Evolutionary conservation across 2,888 invertebrate species (phyloP).

Genomic region (Arge pagana): DNA sequence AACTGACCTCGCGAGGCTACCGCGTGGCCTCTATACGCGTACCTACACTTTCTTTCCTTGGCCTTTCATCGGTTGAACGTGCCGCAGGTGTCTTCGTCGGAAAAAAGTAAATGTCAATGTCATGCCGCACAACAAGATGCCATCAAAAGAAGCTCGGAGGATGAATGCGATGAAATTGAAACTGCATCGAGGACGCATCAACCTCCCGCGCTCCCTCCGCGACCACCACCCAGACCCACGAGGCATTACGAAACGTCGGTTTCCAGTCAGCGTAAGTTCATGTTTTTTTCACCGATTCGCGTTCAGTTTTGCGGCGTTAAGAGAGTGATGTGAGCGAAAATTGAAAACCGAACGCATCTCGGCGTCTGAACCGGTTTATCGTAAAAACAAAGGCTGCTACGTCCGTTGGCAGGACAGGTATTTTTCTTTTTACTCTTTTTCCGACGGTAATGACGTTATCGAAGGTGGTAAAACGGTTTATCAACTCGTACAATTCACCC

Average conservation of each 20-base stretch:
- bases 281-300: conserved; percentile 1
- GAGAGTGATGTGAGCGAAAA: neutral
- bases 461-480: neutral
- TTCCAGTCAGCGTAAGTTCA: conserved; percentile 47
- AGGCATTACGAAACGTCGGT: conserved; percentile 49
- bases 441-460: too few relatives aligned
- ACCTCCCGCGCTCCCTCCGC: conserved; percentile 53
- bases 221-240: conserved; percentile 53
- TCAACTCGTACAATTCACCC: neutral
- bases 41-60: too few relatives aligned
- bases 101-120: conserved; percentile 52
- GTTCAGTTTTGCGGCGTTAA: neutral
- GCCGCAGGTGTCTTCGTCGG: conserved; percentile 36
- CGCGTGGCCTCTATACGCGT: too few relatives aligned
- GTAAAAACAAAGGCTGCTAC: neutral
- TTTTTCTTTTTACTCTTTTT: too few relatives aligned
- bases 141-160: conserved; percentile 39
- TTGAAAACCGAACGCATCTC: neutral
- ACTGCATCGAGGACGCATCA: conserved; percentile 51
- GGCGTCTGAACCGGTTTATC: neutral
- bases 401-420: too few relatives aligned
- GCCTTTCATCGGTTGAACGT: neutral
- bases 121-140: conserved; percentile 46
- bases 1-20: too few relatives aligned
- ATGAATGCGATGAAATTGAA: conserved; percentile 45